Percentiles rank a stretch among this genome's conserved stretches.
Conservation (phyloP, 1,140 invertebrate species). For the Teleogryllus occipitalis region DNA sequence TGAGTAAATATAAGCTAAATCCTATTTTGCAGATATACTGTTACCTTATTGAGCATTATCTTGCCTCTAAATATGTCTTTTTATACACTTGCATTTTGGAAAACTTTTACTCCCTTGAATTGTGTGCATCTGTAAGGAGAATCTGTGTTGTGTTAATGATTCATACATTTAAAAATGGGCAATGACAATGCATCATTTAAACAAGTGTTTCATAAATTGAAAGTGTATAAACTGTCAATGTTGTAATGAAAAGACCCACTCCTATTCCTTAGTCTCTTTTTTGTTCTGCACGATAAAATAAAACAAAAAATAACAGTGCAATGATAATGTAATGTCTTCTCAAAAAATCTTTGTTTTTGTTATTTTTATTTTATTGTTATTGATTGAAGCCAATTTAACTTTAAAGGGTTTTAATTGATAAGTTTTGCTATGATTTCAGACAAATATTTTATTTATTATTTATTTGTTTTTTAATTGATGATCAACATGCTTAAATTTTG, state of each 20-base stretch:
- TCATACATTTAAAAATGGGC: not conserved
- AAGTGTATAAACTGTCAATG: not conserved
- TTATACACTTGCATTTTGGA: not conserved
- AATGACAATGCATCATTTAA: not conserved
- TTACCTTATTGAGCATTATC: not conserved
- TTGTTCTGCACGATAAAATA: not conserved
- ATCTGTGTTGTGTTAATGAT: not conserved
- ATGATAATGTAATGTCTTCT: too few relatives aligned
- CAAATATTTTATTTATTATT: too few relatives aligned
- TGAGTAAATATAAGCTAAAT: not conserved
- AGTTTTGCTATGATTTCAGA: too few relatives aligned
- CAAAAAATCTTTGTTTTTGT: too few relatives aligned
- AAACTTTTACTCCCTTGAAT: not conserved
- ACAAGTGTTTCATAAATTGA: not conserved
- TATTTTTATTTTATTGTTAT: too few relatives aligned
- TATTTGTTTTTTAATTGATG: too few relatives aligned
- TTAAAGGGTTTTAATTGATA: too few relatives aligned
- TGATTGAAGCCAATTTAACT: too few relatives aligned
- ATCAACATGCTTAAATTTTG: not conserved
- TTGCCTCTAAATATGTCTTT: not conserved
- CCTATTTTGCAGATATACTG: not conserved
- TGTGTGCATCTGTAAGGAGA: constrained; percentile 1
- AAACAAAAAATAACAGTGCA: too few relatives aligned
- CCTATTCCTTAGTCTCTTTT: not conserved
- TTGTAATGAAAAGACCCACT: not conserved